Conservation (phyloP, 2,797 vertebrate genomes). For the Glossophaga mutica region DNA sequence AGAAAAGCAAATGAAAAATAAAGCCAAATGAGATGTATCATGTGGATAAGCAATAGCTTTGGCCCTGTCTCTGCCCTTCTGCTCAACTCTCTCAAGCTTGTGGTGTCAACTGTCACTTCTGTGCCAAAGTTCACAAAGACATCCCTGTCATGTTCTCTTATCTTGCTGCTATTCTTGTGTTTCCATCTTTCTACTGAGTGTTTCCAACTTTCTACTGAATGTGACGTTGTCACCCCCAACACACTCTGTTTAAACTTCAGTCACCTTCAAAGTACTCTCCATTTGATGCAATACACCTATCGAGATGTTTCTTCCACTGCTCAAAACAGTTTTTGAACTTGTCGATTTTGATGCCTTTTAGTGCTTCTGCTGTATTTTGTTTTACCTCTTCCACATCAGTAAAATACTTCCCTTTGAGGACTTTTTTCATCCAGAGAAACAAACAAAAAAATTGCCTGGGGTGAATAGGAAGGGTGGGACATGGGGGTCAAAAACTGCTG, state of each 20-base stretch:
- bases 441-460: neutral
- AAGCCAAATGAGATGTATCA: neutral
- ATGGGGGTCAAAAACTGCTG: neutral
- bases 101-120: neutral
- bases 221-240: neutral
- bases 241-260: neutral
- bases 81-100: neutral
- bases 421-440: neutral
- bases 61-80: neutral
- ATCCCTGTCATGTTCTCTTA: neutral
- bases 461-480: neutral
- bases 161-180: neutral
- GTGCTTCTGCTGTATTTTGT: neutral
- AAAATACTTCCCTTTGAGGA: neutral
- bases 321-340: neutral
- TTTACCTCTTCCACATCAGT: neutral
- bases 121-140: neutral
- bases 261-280: neutral
- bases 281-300: neutral
- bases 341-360: neutral
- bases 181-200: neutral
- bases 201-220: neutral
- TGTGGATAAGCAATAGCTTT: accelerated
- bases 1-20: neutral
- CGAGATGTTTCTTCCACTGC: neutral